Conservation (phyloP, 2,888 invertebrate species). For the Diarsia brunnea region DNA sequence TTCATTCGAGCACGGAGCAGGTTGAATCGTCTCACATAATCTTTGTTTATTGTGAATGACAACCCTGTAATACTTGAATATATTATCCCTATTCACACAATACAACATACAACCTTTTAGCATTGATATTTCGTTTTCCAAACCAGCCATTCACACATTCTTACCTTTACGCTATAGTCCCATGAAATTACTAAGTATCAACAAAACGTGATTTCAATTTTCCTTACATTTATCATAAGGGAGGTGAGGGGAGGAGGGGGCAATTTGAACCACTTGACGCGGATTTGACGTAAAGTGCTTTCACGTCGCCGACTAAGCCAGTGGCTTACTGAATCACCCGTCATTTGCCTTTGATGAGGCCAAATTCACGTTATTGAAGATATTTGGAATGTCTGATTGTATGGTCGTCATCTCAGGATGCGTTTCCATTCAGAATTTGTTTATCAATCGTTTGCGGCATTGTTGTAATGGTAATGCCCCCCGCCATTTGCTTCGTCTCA, state of each 20-base stretch:
- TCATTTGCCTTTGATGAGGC: constrained; percentile 82
- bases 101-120: constrained; percentile 67
- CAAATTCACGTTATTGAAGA: constrained; percentile 78
- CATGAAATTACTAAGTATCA: constrained; percentile 76
- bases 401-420: constrained; percentile 55
- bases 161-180: constrained; percentile 68
- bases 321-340: constrained; percentile 82
- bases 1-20: constrained; percentile 13
- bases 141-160: constrained; percentile 75
- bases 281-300: constrained; percentile 84
- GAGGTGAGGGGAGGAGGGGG: constrained; percentile 68
- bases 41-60: constrained; percentile 51
- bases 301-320: constrained; percentile 77
- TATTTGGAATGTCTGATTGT: constrained; percentile 73
- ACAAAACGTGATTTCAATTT: constrained; percentile 85
- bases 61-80: constrained; percentile 55
- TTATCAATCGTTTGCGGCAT: constrained; percentile 48
- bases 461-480: constrained; percentile 37
- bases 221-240: constrained; percentile 83
- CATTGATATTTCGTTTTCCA: constrained; percentile 74
- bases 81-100: constrained; percentile 62
- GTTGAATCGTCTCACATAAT: constrained; percentile 41
- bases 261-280: constrained; percentile 84
- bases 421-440: constrained; percentile 59
- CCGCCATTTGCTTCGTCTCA: not conserved